These are phyloP conservation scores for Eulemur macaco DNA, from an alignment of 2,113 vertebrate genomes.

Conservation along the genomic window DNA sequence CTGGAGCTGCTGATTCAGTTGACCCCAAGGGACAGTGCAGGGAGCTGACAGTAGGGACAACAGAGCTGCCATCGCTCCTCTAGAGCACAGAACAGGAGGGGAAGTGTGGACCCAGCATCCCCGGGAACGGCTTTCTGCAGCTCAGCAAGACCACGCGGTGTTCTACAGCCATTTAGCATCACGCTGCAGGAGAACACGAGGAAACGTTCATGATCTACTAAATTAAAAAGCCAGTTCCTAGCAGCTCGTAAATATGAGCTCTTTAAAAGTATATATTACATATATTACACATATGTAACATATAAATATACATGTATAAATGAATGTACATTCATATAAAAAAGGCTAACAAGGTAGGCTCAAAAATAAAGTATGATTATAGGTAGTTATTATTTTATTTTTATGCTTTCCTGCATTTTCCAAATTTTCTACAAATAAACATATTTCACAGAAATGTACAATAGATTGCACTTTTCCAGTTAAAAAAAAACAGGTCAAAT, in stretches of 20 bases:
- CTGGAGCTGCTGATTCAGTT: neutral
- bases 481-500: neutral
- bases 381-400: neutral
- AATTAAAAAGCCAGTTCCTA: neutral
- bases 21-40: neutral
- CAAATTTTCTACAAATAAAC: neutral
- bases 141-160: neutral
- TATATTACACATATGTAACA: neutral
- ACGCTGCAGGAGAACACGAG: neutral
- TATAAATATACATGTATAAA: neutral
- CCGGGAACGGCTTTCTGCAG: neutral
- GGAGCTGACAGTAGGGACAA: neutral
- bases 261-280: neutral
- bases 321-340: neutral
- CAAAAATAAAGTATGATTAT: neutral
- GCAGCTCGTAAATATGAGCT: neutral
- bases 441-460: neutral
- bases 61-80: neutral
- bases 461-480: neutral
- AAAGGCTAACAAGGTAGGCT: neutral
- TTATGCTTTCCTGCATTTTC: conserved; percentile 28
- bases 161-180: neutral
- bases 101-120: no score
- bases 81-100: neutral
- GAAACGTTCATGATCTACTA: neutral